phyloP scores from a whole-genome alignment of 2,888 invertebrate species.

The Stomorhina lunata region DNA sequence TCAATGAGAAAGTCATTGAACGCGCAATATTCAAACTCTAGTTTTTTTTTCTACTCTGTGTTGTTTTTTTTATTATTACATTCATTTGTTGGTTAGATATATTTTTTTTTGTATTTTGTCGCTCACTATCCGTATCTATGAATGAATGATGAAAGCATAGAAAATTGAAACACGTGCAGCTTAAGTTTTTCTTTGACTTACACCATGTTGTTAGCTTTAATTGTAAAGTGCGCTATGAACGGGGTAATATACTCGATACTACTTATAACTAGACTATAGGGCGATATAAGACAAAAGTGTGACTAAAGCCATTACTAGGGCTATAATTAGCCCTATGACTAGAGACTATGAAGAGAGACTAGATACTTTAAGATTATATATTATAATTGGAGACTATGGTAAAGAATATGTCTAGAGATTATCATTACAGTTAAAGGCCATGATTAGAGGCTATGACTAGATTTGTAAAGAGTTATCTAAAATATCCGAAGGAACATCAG shows the following conservation, averaged over 20 bases:
- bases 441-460: no score
- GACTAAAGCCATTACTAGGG: no score
- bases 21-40: conserved; percentile 38
- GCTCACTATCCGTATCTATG: conserved; percentile 40
- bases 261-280: no score
- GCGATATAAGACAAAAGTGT: no score
- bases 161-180: conserved; percentile 64
- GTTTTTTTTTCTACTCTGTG: conserved; percentile 14
- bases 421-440: no score
- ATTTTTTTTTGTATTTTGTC: conserved; percentile 25
- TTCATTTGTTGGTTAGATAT: not conserved
- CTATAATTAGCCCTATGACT: no score
- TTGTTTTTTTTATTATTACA: conserved; percentile 13
- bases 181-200: conserved; percentile 36
- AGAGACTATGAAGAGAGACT: no score
- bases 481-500: no score
- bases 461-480: no score
- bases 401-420: no score
- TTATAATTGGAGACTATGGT: no score
- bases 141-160: conserved; percentile 62
- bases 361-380: no score
- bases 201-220: conserved; percentile 9
- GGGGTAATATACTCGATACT: not conserved
- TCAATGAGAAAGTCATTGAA: conserved; percentile 56
- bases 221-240: not conserved